A percentile compares a stretch with the other conserved stretches of the same genome.
Conservation (phyloP, 1,140 invertebrate species). For the Chelonus insularis region DNA sequence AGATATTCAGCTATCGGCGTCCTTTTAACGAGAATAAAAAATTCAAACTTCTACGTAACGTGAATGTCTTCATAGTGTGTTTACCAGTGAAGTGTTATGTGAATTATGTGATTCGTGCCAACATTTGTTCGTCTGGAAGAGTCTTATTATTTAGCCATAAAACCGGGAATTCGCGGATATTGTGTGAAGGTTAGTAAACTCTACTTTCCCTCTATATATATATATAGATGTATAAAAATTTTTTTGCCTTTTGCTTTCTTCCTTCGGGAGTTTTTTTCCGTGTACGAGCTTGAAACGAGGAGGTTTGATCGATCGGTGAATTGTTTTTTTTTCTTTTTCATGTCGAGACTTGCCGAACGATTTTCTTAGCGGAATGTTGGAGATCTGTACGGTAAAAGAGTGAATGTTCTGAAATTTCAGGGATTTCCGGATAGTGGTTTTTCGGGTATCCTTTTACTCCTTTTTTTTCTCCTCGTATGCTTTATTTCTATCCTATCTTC, state of each 20-base stretch:
- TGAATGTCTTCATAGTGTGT: constrained; percentile 1
- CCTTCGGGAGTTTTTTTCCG: neutral
- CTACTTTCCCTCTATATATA: neutral
- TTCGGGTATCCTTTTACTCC: neutral
- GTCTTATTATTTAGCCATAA: constrained; percentile 14
- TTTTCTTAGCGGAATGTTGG: constrained; percentile 2
- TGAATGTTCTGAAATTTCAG: neutral
- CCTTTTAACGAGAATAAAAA: neutral
- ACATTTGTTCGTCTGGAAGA: neutral
- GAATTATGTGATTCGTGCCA: constrained; percentile 29
- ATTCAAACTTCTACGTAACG: neutral
- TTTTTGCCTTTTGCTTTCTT: constrained; percentile 6
- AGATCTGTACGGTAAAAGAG: neutral
- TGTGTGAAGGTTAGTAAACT: constrained; percentile 20
- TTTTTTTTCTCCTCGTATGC: neutral
- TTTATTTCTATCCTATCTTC: neutral
- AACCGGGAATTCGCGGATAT: constrained; percentile 20
- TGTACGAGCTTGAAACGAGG: constrained; percentile 21
- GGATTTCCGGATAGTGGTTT: neutral
- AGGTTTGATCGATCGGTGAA: constrained; percentile 29
- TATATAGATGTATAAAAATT: neutral
- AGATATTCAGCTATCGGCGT: neutral
- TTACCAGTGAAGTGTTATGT: constrained; percentile 27
- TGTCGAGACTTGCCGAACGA: constrained; percentile 16
- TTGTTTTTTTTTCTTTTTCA: constrained; percentile 21